Conservation (phyloP, 1,140 invertebrate genomes). For the Tetranychus urticae region DNA sequence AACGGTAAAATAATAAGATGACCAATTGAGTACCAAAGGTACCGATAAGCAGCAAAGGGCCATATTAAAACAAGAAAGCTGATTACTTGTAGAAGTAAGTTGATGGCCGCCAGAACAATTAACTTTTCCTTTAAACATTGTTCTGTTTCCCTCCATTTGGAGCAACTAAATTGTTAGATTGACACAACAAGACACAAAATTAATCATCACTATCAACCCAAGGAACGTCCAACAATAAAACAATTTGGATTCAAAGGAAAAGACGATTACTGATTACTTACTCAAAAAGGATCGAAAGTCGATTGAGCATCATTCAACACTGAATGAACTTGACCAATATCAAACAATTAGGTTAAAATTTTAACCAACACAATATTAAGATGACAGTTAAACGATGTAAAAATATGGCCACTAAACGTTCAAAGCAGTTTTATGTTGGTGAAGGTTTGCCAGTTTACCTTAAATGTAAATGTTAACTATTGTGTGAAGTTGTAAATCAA, state of each 20-base stretch:
- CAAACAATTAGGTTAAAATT: neutral
- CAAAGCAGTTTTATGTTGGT: no score
- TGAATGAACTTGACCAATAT: no score
- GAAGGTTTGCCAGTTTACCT: no score
- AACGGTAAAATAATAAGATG: neutral
- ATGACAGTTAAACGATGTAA: neutral
- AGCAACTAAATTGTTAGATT: neutral
- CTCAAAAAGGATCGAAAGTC: neutral
- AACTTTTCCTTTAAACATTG: neutral
- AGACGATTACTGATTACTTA: neutral
- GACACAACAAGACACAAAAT: neutral
- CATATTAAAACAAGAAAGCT: neutral
- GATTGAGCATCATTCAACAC: neutral
- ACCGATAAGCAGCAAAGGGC: neutral
- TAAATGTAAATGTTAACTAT: no score
- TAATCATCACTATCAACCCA: neutral
- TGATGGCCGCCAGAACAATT: neutral
- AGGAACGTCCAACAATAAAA: no score
- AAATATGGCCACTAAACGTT: no score
- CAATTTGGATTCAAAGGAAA: neutral
- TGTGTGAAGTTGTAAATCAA: no score
- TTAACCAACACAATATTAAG: neutral
- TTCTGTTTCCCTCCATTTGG: neutral
- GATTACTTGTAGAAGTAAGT: neutral
- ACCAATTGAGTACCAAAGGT: neutral